Evolutionary conservation across 2,113 vertebrate species (phyloP).

Genomic region (Odocoileus hemionus): DNA sequence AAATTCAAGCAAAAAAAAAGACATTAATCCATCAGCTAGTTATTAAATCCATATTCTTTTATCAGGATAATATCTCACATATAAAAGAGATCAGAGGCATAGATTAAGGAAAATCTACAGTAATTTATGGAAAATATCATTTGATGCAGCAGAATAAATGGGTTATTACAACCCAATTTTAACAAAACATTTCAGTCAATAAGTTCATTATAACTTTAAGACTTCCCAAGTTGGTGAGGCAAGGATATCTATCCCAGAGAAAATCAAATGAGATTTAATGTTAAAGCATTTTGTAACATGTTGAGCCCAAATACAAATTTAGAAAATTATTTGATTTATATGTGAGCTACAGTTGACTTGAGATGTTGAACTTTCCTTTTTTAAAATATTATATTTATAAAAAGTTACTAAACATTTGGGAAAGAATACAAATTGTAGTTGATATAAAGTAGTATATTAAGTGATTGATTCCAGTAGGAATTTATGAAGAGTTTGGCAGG

Average conservation of each 20-base stretch:
- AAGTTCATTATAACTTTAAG: not conserved
- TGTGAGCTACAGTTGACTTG: not conserved
- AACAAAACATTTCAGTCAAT: not conserved
- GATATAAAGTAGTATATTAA: slow-evolving; percentile 2
- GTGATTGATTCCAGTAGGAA: slow-evolving; percentile 14
- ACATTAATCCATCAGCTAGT: not conserved
- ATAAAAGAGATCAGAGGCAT: not conserved
- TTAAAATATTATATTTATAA: not conserved
- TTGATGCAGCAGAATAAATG: not conserved
- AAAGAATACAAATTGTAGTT: not conserved
- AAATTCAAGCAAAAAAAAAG: not conserved
- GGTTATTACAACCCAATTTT: not conserved
- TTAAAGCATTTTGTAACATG: not conserved
- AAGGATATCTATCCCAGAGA: not conserved
- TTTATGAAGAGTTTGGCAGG: slow-evolving; percentile 20
- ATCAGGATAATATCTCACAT: not conserved
- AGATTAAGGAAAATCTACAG: not conserved
- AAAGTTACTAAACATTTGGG: not conserved
- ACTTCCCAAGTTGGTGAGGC: not conserved
- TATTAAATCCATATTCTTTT: not conserved
- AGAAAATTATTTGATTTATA: not conserved
- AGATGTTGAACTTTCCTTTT: not conserved
- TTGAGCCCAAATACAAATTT: not conserved
- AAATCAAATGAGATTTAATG: not conserved
- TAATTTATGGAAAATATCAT: not conserved